These are phyloP conservation scores for Bombylius major DNA, from an alignment of 2,888 invertebrate species.

Conservation along the genomic window DNA sequence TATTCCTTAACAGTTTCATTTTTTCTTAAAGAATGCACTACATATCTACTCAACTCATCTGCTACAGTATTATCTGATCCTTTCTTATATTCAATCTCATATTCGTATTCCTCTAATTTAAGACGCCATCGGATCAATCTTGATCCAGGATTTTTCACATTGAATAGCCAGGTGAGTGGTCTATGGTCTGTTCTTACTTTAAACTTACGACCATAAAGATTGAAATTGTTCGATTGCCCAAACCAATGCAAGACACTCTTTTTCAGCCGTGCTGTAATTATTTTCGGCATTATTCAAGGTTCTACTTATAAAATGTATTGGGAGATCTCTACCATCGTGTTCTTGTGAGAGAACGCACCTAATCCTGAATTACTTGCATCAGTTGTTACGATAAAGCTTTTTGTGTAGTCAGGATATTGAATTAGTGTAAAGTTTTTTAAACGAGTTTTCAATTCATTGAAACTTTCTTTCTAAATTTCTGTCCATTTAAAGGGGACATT, in stretches of 20 bases:
- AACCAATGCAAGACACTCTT: background rate
- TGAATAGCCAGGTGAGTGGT: too few species aligned
- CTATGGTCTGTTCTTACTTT: background rate
- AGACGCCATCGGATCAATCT: too few species aligned
- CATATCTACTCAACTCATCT: too few species aligned
- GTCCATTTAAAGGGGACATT: too few species aligned
- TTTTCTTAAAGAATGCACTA: too few species aligned
- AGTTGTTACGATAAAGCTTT: constrained; percentile 16
- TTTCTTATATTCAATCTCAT: too few species aligned
- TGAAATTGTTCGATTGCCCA: background rate
- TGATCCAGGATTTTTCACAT: too few species aligned
- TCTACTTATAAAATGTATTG: background rate
- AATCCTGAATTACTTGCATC: constrained; percentile 18
- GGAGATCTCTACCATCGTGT: background rate
- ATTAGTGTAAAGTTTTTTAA: background rate
- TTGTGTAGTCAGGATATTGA: constrained; percentile 11
- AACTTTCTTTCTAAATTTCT: too few species aligned
- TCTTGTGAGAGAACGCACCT: constrained; percentile 16
- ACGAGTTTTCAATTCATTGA: background rate
- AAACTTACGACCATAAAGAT: background rate
- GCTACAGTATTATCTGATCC: too few species aligned
- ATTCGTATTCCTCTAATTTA: too few species aligned
- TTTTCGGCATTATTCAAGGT: background rate
- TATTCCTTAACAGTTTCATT: too few species aligned
- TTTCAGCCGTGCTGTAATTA: background rate